phyloP scores from a whole-genome alignment of 2,888 invertebrate genomes.

The Euproctis similis region DNA sequence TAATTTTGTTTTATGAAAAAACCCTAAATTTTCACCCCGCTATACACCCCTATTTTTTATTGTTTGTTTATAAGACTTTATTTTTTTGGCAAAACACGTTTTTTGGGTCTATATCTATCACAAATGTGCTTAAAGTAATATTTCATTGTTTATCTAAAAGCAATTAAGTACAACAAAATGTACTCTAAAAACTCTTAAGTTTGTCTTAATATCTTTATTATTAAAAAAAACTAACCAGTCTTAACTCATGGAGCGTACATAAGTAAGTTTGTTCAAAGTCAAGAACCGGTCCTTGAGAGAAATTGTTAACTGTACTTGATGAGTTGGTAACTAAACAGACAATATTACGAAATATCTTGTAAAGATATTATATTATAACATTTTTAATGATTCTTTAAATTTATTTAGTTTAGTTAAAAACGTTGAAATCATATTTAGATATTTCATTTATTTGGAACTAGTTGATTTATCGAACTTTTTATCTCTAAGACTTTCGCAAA shows the following conservation, averaged over 20 bases:
- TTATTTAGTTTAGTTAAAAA: conserved; percentile 8
- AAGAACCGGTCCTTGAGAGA: conserved; percentile 61
- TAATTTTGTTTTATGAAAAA: no score
- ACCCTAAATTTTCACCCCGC: no score
- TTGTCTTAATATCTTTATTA: conserved; percentile 31
- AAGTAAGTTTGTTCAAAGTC: conserved; percentile 56
- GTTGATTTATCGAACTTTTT: no score
- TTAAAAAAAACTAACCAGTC: conserved; percentile 39
- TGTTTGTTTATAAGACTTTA: no score
- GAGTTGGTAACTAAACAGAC: conserved; percentile 60
- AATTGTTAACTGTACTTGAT: conserved; percentile 70
- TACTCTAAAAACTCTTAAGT: conserved; percentile 6
- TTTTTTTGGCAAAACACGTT: no score
- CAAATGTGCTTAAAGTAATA: no score
- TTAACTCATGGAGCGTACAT: conserved; percentile 49
- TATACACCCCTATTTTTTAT: no score
- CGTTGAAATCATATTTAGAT: no score
- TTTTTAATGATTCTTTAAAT: conserved; percentile 9
- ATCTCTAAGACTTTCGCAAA: no score
- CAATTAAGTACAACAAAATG: conserved; percentile 7
- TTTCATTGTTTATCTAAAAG: conserved; percentile 3
- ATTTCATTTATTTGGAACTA: no score
- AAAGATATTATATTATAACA: conserved; percentile 17
- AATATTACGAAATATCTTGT: conserved; percentile 39
- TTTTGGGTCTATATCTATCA: no score